phyloP scores from a whole-genome alignment of 2,888 invertebrate species.

The Cantharis flavilabris region DNA sequence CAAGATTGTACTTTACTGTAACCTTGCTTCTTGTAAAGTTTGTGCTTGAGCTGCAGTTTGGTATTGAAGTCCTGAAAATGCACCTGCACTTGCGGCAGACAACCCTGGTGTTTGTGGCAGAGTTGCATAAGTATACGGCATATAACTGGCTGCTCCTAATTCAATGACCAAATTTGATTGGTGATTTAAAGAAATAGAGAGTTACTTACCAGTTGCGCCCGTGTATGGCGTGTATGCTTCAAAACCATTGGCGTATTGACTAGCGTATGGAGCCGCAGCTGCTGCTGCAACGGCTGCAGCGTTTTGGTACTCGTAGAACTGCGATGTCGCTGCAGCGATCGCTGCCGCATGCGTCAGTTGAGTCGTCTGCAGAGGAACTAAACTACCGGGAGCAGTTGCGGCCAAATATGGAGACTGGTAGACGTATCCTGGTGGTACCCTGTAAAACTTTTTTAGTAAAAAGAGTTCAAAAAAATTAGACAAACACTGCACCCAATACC shows the following conservation, averaged over 20 bases:
- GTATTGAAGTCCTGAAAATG: slow-evolving; percentile 69
- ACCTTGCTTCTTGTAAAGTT: slow-evolving; percentile 76
- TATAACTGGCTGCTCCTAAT: slow-evolving; percentile 65
- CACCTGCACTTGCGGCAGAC: slow-evolving; percentile 58
- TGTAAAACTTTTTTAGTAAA: slow-evolving; percentile 15
- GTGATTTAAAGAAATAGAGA: slow-evolving; percentile 32
- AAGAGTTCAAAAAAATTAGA: slow-evolving; percentile 4
- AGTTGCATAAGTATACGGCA: slow-evolving; percentile 74
- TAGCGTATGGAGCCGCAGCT: slow-evolving; percentile 66
- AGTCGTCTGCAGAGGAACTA: slow-evolving; percentile 68
- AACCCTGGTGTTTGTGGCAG: slow-evolving; percentile 66
- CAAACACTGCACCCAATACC: slow-evolving; percentile 54
- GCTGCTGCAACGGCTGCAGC: slow-evolving; percentile 71
- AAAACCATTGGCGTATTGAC: slow-evolving; percentile 75
- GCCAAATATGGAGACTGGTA: slow-evolving; percentile 75
- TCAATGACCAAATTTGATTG: slow-evolving; percentile 12
- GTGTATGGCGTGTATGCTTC: slow-evolving; percentile 72
- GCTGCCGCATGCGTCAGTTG: slow-evolving; percentile 77
- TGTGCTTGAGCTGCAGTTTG: slow-evolving; percentile 64
- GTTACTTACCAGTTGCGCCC: slow-evolving; percentile 68
- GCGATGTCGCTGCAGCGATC: slow-evolving; percentile 76
- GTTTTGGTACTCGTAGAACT: slow-evolving; percentile 81
- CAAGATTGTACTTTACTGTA: slow-evolving; percentile 62
- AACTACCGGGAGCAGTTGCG: slow-evolving; percentile 66
- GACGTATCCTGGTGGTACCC: slow-evolving; percentile 67